Evolutionary conservation across 2,113 vertebrate species (phyloP).

Genomic region (Platysternon megacephalum): DNA sequence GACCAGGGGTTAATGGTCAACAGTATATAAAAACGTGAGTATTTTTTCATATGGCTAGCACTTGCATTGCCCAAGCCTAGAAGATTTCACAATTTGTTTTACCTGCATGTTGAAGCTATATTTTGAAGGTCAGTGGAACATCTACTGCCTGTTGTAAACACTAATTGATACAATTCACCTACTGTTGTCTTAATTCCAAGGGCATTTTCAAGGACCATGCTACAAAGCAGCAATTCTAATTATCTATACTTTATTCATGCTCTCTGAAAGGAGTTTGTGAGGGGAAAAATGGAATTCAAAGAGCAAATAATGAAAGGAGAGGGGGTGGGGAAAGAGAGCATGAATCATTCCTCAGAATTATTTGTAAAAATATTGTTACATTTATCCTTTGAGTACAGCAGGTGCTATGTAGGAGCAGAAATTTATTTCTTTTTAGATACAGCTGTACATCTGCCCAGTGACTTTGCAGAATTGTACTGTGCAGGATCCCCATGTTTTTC

Average conservation of each 20-base stretch:
- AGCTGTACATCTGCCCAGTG: constrained; percentile 11
- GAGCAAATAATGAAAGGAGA: neutral
- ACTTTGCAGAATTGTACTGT: neutral
- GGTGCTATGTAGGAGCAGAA: neutral
- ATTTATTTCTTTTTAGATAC: neutral
- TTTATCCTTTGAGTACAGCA: neutral
- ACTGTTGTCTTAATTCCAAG: neutral
- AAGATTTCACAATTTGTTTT: neutral
- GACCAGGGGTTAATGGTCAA: neutral
- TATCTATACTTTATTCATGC: neutral
- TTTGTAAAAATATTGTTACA: neutral
- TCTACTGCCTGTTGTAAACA: neutral
- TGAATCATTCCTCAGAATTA: neutral
- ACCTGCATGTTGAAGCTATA: neutral
- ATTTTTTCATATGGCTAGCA: neutral
- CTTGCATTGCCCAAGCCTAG: neutral
- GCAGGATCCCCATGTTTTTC: neutral
- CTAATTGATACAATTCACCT: neutral
- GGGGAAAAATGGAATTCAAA: neutral
- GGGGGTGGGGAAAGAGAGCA: neutral
- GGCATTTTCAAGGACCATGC: neutral
- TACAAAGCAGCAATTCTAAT: neutral
- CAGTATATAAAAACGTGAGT: neutral
- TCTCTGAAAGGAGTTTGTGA: neutral
- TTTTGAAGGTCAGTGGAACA: neutral